Conservation (phyloP, 1,140 invertebrate species). For the Coelopa frigida region DNA sequence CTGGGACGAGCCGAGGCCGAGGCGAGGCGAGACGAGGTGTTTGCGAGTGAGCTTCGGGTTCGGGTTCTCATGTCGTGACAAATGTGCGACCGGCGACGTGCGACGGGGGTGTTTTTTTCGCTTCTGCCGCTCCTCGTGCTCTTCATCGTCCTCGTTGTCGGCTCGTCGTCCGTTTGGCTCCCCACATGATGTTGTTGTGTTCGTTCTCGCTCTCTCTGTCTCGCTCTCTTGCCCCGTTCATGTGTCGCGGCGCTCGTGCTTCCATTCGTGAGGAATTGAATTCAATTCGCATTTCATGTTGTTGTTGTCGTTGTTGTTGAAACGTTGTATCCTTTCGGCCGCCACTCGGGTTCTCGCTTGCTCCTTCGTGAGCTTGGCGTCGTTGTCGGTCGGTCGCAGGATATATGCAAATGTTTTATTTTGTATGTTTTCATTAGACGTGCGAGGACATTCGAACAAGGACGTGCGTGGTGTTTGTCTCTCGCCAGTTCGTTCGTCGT, state of each 20-base stretch:
- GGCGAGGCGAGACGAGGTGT: no score
- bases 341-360: background rate
- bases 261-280: no score
- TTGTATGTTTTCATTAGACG: conserved; percentile 20
- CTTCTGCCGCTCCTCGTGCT: no score
- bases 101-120: no score
- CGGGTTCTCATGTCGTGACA: no score
- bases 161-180: no score
- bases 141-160: no score
- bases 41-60: no score
- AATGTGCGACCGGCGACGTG: no score
- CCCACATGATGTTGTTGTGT: no score
- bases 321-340: conserved; percentile 19
- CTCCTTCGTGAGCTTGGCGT: conserved; percentile 14
- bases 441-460: conserved; percentile 26
- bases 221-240: conserved; percentile 4
- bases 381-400: conserved; percentile 20
- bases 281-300: no score
- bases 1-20: no score
- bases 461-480: background rate
- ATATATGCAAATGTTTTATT: conserved; percentile 37
- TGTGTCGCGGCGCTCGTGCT: background rate
- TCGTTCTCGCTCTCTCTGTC: conserved; percentile 9
- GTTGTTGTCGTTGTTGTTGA: conserved; percentile 20
- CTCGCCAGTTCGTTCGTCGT: conserved; percentile 11